A percentile compares a stretch with the other conserved stretches of the same genome.
Evolutionary conservation across 2,113 vertebrate genomes (phyloP).

Genomic region (Perca fluviatilis): DNA sequence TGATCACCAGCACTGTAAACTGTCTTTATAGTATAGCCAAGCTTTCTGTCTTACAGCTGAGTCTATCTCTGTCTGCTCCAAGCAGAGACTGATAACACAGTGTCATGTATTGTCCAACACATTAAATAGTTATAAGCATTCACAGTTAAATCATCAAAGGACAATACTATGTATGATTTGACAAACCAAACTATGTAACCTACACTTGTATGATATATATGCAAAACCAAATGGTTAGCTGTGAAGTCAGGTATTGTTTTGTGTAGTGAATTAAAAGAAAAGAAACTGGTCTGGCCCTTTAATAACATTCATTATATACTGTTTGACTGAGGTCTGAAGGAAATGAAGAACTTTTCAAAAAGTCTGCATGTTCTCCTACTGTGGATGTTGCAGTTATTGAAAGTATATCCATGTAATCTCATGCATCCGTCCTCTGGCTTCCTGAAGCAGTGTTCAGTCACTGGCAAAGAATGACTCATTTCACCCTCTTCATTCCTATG

Average conservation of each 20-base stretch:
- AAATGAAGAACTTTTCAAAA: background rate
- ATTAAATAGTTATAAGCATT: background rate
- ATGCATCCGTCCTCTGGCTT: slow-evolving; percentile 23
- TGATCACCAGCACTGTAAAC: no score
- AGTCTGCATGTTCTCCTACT: background rate
- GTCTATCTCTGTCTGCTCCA: no score
- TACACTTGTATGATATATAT: background rate
- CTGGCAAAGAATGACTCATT: slow-evolving; percentile 42
- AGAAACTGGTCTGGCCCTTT: background rate
- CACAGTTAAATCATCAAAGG: background rate
- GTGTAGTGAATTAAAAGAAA: no score
- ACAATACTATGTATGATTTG: background rate
- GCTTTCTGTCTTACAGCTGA: no score
- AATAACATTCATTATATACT: background rate
- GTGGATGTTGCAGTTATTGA: background rate
- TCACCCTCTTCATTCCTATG: background rate
- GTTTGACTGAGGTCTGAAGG: background rate
- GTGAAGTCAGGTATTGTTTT: background rate
- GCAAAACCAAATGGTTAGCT: background rate
- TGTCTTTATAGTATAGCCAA: no score
- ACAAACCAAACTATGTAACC: background rate
- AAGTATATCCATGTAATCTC: background rate
- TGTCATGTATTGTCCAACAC: background rate
- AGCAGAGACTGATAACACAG: no score
- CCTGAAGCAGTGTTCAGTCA: slow-evolving; percentile 8